Evolutionary conservation across 1,140 invertebrate genomes (phyloP).

Genomic region (Lamellibrachia luymesi): DNA sequence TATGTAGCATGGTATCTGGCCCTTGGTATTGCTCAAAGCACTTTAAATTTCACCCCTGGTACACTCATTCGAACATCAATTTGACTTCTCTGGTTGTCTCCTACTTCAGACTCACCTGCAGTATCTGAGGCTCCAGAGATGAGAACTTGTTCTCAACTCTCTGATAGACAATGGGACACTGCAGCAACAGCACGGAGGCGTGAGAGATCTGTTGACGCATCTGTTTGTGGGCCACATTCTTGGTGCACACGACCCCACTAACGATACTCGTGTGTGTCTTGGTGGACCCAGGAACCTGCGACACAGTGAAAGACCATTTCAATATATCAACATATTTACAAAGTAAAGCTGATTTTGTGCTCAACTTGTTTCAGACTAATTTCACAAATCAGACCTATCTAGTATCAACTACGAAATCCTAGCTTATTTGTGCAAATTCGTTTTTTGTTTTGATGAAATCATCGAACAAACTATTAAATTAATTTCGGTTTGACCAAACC

Average conservation of each 20-base stretch:
- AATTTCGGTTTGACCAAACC: no score
- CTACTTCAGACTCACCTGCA: slow-evolving; percentile 65
- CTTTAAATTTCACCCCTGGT: neutral
- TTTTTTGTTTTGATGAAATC: no score
- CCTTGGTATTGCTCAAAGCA: neutral
- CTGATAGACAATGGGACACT: slow-evolving; percentile 89
- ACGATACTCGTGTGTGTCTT: slow-evolving; percentile 76
- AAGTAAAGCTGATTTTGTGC: no score
- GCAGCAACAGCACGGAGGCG: slow-evolving; percentile 81
- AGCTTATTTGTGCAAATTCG: no score
- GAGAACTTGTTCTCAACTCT: slow-evolving; percentile 85
- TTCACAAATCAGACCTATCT: no score
- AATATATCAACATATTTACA: neutral
- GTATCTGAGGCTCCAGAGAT: slow-evolving; percentile 84
- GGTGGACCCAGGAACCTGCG: slow-evolving; percentile 71
- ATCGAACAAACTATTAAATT: no score
- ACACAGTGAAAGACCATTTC: slow-evolving; percentile 15
- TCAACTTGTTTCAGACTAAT: no score
- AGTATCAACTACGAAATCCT: neutral
- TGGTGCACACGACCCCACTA: slow-evolving; percentile 85
- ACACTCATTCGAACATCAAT: neutral
- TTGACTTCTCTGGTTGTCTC: no score
- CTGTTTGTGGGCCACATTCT: slow-evolving; percentile 86
- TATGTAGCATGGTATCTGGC: no score
- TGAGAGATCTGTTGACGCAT: slow-evolving; percentile 80